Evolutionary conservation across 2,113 vertebrate genomes (phyloP), one percentile per base, ranked within the genome.

Genomic region (Pelmatolapia mariae): DNA sequence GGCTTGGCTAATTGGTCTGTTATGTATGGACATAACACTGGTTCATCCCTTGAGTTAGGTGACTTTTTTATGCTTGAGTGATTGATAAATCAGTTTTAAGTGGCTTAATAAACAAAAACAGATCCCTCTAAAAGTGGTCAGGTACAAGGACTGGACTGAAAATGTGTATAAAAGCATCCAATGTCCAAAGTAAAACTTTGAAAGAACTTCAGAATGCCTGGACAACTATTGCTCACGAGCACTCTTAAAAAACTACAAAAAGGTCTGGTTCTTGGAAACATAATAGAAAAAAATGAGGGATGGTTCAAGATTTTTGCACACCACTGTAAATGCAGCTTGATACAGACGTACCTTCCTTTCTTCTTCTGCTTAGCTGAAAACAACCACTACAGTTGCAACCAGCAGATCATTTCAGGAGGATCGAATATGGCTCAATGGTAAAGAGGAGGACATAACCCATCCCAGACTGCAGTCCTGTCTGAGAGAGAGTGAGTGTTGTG

Each of bases 391-490:
- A 0, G 97, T 96, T 0, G 96, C 97, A 4, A 92, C 97, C 86
- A 98, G 97, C 94, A 96, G 93, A 78, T 96, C 95, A 63, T 99
- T 99, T 92, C 87, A 96, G 0, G 96, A 97, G 89, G 98, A 99
- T 93, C 96, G 96, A 5, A 96, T 99, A 78, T 99, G 98, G 98
- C 96, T 99, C 40, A 99, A 99, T 1, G 98, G 98, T 81, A 96
- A 93, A 88, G 97, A 98, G 76, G 97, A 96, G 2, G 96, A 98
- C 1, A 94, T 97, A 43, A 95, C 80, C 68, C 97, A 98, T 71
- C 97, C 98, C 0, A 97, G 98, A 71, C 93, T 99, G 3, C 98
- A 99, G 95, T 97, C 97, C 11, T 99, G 98, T 85, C 95, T 99
- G 68, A 93, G 93, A 53, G 98, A 99, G 90, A 97, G 98, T 99